A percentile compares a stretch with the other conserved stretches of the same genome.
These are phyloP conservation scores for Lycocorax pyrrhopterus DNA, from an alignment of 2,113 vertebrate genomes.

Conservation along the genomic window DNA sequence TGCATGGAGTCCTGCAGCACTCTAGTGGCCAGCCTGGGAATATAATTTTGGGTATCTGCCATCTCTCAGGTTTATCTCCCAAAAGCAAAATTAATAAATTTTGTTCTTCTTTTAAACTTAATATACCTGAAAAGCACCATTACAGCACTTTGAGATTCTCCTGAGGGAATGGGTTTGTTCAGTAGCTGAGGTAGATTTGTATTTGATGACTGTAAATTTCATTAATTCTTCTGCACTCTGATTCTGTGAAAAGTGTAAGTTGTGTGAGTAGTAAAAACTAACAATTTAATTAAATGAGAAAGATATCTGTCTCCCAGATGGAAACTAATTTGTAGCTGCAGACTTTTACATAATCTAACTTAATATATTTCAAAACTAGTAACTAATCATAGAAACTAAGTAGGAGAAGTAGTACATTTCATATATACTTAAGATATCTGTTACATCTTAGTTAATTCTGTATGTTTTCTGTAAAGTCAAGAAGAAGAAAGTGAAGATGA, in stretches of 20 bases:
- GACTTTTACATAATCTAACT: neutral
- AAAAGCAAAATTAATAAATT: neutral
- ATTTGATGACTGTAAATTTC: neutral
- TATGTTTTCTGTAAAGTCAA: constrained; percentile 70
- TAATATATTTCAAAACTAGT: neutral
- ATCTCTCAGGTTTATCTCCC: neutral
- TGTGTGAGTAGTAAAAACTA: neutral
- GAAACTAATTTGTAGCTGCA: neutral
- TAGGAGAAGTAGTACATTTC: neutral
- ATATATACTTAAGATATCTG: neutral
- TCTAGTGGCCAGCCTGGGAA: constrained; percentile 44
- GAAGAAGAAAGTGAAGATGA: constrained; percentile 87
- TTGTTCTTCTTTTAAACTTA: neutral
- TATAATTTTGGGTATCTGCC: neutral
- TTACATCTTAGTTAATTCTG: neutral
- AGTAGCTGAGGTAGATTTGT: neutral
- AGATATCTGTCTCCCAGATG: neutral
- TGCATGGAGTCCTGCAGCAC: neutral
- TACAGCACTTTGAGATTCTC: neutral
- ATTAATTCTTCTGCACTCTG: neutral
- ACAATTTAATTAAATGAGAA: neutral
- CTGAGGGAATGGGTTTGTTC: neutral
- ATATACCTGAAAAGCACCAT: neutral
- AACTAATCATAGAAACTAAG: neutral
- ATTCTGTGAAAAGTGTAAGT: neutral